These are phyloP conservation scores for Drosophila carrolli DNA, from an alignment of 1,140 invertebrate species.

Conservation along the genomic window DNA sequence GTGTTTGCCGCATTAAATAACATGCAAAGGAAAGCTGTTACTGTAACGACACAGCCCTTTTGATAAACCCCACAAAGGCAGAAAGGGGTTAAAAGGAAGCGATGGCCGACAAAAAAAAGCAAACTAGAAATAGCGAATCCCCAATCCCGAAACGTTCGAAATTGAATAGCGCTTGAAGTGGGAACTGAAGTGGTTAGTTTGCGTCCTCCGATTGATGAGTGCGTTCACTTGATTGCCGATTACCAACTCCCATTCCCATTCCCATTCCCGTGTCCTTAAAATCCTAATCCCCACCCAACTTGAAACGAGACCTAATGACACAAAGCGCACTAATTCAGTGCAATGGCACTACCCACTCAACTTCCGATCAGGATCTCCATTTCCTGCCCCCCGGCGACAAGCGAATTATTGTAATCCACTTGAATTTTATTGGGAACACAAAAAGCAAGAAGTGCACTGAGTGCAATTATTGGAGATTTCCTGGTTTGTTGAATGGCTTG, in stretches of 20 bases:
- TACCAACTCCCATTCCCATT: constrained; percentile 1
- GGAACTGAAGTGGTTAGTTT: constrained; percentile 29
- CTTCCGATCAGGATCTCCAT: constrained; percentile 5
- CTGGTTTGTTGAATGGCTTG: constrained; percentile 17
- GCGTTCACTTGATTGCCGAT: constrained; percentile 70
- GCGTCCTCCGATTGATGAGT: constrained; percentile 56
- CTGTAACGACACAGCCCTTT: constrained; percentile 59
- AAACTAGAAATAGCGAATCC: constrained; percentile 23
- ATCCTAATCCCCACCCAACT: constrained; percentile 36
- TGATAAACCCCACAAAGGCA: constrained; percentile 65
- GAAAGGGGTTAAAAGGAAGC: constrained; percentile 23
- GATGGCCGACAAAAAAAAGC: constrained; percentile 21
- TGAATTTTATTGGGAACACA: constrained; percentile 56
- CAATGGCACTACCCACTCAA: constrained; percentile 12
- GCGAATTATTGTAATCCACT: constrained; percentile 78
- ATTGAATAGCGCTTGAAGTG: constrained; percentile 61
- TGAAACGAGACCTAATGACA: constrained; percentile 79
- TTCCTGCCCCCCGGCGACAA: constrained; percentile 13
- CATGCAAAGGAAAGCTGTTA: constrained; percentile 45
- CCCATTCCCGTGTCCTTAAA: background rate
- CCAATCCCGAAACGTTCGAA: constrained; percentile 64
- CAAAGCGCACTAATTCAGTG: constrained; percentile 76
- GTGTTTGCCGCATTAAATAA: constrained; percentile 64
- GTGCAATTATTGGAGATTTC: constrained; percentile 55
- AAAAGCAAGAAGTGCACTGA: constrained; percentile 25